Evolutionary conservation across 2,888 invertebrate species (phyloP), one percentile per base, ranked within the genome.

Genomic region (Auanema freiburgensis): DNA sequence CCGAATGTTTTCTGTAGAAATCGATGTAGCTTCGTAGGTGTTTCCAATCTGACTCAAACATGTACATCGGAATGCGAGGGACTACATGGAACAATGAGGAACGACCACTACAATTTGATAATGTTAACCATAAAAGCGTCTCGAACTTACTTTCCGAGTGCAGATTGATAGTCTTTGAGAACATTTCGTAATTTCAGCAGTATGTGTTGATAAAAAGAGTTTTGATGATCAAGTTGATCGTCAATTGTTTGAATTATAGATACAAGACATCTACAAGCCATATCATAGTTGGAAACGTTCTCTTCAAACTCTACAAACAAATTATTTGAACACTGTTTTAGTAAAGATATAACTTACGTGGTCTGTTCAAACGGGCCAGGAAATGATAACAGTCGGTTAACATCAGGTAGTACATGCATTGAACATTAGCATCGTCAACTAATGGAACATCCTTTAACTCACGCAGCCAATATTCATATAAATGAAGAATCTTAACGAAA

Each of bases 91-190:
- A 46, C 46, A 46, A 21, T 18, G 46, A 46, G 16, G 46, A 21
- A 21, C 46, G 46, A 16, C 21, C 16, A 46, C 46, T 46, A 33
- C 33, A 33, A 33, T 33, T 33, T 33, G 33, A 33, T 33, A 33
- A 33, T 5, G 33, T 33, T 33, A 33, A 8, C 8, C 33, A 33
- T 33, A 33, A 33, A 33, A 33, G 33, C 33, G 33, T 33, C 33
- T 5, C 33, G 33, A 33, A 46, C 46, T 46, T 46, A 46, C 46
- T 46, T 18, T 46, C 46, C 46, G 16, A 46, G 46, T 46, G 46
- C 46, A 21, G 46, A 16, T 18, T 18, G 16, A 46, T 46, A 46
- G 46, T 46, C 46, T 18, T 46, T 18, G 4, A 46, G 16, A 16
- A 46, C 16, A 16, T 46, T 16, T 46, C 21, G 16, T 16, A 18